Evolutionary conservation across 2,888 invertebrate species (phyloP).

Genomic region (Smittia sp.): DNA sequence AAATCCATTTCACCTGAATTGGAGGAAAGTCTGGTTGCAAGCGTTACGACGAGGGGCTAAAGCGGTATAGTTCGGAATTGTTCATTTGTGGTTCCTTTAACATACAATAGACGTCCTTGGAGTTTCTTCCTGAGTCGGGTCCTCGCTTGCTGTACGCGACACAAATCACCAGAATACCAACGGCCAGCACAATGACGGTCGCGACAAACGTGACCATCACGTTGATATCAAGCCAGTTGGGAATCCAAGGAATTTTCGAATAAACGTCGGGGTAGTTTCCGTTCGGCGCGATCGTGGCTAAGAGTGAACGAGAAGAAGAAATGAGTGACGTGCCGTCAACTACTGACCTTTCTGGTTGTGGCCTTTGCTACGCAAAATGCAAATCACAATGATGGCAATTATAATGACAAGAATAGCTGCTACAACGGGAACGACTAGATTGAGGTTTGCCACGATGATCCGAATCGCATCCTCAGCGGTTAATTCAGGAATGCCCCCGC

Average conservation of each 20-base stretch:
- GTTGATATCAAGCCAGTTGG: constrained; percentile 84
- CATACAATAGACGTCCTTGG: constrained; percentile 74
- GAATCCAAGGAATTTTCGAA: constrained; percentile 68
- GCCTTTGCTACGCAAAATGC: constrained; percentile 83
- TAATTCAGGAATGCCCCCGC: constrained; percentile 74
- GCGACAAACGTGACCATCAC: constrained; percentile 87
- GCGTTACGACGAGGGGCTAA: not conserved
- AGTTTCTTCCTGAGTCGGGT: constrained; percentile 78
- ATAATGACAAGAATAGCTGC: constrained; percentile 89
- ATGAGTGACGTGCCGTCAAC: constrained; percentile 47
- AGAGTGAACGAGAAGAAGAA: constrained; percentile 46
- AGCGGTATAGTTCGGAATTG: not conserved
- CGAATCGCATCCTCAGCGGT: constrained; percentile 80
- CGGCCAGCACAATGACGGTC: constrained; percentile 84
- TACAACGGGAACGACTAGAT: constrained; percentile 90
- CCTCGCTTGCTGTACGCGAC: constrained; percentile 80
- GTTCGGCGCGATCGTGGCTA: constrained; percentile 69
- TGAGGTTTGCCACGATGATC: constrained; percentile 84
- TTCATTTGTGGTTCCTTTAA: constrained; percentile 47
- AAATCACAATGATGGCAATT: constrained; percentile 89
- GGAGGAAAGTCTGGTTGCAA: not conserved
- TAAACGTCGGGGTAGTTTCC: constrained; percentile 55
- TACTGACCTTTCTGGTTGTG: constrained; percentile 76
- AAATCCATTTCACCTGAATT: not conserved
- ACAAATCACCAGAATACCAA: constrained; percentile 87